Percentiles rank a stretch among this genome's conserved stretches.
Evolutionary conservation across 1,140 invertebrate genomes (phyloP).

Genomic region (Drosophila sp.): DNA sequence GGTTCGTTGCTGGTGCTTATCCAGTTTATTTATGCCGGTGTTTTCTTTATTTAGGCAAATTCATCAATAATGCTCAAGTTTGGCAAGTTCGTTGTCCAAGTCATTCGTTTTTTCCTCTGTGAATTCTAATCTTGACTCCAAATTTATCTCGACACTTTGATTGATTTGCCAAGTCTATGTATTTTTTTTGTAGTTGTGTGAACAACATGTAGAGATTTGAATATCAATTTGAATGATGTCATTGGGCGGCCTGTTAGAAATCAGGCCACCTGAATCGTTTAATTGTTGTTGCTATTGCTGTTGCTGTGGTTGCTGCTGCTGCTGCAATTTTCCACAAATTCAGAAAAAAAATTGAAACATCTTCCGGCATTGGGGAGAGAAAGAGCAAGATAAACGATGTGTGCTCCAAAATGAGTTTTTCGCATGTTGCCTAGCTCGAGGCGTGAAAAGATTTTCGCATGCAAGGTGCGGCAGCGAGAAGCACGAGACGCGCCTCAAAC

Average conservation of each 20-base stretch:
- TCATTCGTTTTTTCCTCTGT: slow-evolving; percentile 51
- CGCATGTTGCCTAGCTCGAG: slow-evolving; percentile 69
- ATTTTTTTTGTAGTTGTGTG: slow-evolving; percentile 43
- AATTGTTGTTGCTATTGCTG: slow-evolving; percentile 40
- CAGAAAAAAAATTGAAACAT: slow-evolving; percentile 67
- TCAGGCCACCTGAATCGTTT: slow-evolving; percentile 73
- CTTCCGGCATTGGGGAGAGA: slow-evolving; percentile 61
- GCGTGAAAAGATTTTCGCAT: slow-evolving; percentile 79
- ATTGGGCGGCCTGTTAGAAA: slow-evolving; percentile 50
- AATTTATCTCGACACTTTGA: slow-evolving; percentile 47
- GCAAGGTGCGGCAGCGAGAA: slow-evolving; percentile 69
- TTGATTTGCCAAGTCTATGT: slow-evolving; percentile 61
- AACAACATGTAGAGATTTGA: slow-evolving; percentile 67
- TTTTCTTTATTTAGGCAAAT: slow-evolving; percentile 74
- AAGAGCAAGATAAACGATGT: slow-evolving; percentile 70
- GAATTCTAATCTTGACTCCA: slow-evolving; percentile 46
- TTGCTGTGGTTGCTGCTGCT: no score
- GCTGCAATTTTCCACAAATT: not conserved
- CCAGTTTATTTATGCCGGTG: slow-evolving; percentile 32
- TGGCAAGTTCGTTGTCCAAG: slow-evolving; percentile 56
- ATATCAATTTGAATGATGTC: slow-evolving; percentile 68
- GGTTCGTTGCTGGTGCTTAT: slow-evolving; percentile 12
- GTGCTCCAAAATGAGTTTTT: slow-evolving; percentile 80
- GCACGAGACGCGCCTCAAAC: slow-evolving; percentile 23
- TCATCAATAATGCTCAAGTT: slow-evolving; percentile 68